Percentiles rank a stretch among this genome's conserved stretches.
These are phyloP conservation scores for Drosophila meridionalis DNA, from an alignment of 2,888 invertebrate genomes.

Conservation along the genomic window DNA sequence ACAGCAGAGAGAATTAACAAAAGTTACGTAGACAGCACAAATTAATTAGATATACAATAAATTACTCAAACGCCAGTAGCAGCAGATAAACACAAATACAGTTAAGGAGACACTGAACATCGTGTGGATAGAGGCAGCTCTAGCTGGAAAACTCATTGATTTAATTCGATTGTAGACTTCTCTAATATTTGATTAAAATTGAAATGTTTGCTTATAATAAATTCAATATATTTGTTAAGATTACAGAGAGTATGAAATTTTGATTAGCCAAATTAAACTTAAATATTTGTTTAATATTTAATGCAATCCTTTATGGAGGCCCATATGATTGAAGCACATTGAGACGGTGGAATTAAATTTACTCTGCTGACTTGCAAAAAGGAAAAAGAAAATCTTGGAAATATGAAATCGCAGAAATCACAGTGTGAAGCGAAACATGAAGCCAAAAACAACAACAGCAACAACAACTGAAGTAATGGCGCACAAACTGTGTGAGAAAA, in stretches of 20 bases:
- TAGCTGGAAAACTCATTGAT: not conserved
- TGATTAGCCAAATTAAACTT: not conserved
- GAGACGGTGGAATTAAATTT: not conserved
- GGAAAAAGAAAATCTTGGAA: not conserved
- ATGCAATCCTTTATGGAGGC: not conserved
- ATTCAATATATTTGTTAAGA: not conserved
- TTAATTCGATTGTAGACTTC: not conserved
- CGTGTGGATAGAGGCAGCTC: not conserved
- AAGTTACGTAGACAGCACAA: conserved; percentile 70
- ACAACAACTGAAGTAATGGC: conserved; percentile 15
- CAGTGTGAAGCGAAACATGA: conserved; percentile 14
- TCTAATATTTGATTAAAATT: not conserved
- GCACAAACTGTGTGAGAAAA: conserved; percentile 51
- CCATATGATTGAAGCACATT: not conserved
- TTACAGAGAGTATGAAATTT: not conserved
- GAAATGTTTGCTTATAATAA: not conserved
- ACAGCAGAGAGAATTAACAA: conserved; percentile 37
- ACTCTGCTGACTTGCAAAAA: not conserved
- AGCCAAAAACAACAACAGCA: conserved; percentile 8
- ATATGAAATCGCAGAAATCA: conserved; percentile 30
- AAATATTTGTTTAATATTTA: not conserved
- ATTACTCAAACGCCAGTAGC: conserved; percentile 70
- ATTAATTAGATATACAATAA: conserved; percentile 76
- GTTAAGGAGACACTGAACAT: conserved; percentile 12
- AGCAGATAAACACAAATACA: conserved; percentile 35